A percentile compares a stretch with the other conserved stretches of the same genome.
These are phyloP conservation scores for Cololabis saira DNA, from an alignment of 2,113 vertebrate species.

Conservation along the genomic window DNA sequence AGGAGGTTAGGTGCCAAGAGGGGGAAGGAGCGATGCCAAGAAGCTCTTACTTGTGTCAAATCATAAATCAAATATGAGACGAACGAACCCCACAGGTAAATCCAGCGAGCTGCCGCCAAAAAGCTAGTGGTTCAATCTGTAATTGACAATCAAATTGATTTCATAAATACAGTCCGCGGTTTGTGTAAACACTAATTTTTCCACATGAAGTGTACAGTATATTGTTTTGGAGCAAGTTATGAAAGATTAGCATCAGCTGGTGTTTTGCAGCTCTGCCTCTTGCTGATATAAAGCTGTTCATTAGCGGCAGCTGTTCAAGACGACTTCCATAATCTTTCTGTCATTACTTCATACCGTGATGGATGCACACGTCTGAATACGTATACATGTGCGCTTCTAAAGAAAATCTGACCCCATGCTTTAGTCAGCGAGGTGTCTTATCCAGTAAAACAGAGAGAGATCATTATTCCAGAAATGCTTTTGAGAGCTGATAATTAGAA, in stretches of 20 bases:
- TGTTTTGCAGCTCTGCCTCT: neutral
- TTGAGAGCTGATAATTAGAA: neutral
- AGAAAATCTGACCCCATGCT: neutral
- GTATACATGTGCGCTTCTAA: neutral
- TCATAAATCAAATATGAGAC: no score
- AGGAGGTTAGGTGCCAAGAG: no score
- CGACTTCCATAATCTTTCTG: neutral
- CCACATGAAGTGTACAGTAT: no score
- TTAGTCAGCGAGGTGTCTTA: neutral
- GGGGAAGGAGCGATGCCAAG: no score
- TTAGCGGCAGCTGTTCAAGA: neutral
- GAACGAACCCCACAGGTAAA: no score
- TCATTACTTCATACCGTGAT: neutral
- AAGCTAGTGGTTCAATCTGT: no score
- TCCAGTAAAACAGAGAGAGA: neutral
- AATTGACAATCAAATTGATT: no score
- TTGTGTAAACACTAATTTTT: no score
- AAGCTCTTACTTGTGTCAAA: no score
- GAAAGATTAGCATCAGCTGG: neutral
- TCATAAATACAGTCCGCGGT: no score
- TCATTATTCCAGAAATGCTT: neutral
- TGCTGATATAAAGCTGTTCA: neutral
- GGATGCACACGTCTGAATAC: neutral
- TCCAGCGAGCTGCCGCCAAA: no score
- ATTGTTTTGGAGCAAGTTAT: no score